These are phyloP conservation scores for Fragum whitleyi DNA, from an alignment of 2,888 invertebrate genomes.

Conservation along the genomic window DNA sequence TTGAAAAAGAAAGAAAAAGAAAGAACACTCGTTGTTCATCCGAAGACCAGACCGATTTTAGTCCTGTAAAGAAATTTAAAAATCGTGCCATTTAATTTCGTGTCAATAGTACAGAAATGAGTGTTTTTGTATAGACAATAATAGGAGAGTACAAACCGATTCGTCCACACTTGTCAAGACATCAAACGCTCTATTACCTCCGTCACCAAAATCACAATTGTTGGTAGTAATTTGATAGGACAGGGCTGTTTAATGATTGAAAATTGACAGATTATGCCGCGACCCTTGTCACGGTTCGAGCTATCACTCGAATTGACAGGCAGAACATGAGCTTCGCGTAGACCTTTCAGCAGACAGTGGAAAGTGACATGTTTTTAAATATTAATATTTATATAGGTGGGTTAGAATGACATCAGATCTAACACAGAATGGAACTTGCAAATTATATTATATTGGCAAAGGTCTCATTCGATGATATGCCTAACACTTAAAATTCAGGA, in stretches of 20 bases:
- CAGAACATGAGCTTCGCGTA: not conserved
- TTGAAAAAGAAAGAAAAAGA: too few species aligned
- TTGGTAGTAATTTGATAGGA: slow-evolving; percentile 1
- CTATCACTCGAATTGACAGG: not conserved
- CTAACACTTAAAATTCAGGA: too few species aligned
- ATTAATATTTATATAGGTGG: too few species aligned
- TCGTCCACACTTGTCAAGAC: slow-evolving; percentile 11
- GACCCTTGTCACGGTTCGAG: not conserved
- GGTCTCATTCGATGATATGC: too few species aligned
- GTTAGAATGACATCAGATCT: too few species aligned
- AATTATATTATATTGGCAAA: too few species aligned
- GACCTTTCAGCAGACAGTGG: too few species aligned
- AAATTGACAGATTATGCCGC: not conserved
- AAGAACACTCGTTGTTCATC: too few species aligned
- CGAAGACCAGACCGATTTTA: too few species aligned
- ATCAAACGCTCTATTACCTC: slow-evolving; percentile 9
- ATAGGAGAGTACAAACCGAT: not conserved
- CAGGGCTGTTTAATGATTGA: not conserved
- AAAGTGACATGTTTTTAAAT: too few species aligned
- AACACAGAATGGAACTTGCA: too few species aligned
- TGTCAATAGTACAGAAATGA: not conserved
- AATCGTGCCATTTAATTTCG: not conserved
- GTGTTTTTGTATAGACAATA: not conserved
- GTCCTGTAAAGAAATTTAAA: too few species aligned
- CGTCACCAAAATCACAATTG: not conserved